These are phyloP conservation scores for Rallus limicola DNA, from an alignment of 2,113 vertebrate genomes.

Conservation along the genomic window DNA sequence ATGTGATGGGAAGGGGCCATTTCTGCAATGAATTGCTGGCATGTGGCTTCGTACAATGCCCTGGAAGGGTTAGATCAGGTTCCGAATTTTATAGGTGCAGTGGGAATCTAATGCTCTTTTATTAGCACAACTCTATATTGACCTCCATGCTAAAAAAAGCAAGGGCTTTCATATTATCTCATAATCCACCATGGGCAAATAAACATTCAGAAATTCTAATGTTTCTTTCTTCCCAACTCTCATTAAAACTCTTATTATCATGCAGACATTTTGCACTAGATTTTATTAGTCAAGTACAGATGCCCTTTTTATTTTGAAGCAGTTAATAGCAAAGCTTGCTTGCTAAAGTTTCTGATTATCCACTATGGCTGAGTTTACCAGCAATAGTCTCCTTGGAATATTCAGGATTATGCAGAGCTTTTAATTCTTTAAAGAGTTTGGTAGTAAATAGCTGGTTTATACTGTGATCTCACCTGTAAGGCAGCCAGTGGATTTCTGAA, in stretches of 20 bases:
- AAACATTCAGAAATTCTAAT: slow-evolving; percentile 20
- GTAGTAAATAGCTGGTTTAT: neutral
- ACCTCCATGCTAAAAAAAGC: neutral
- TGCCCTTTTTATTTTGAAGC: slow-evolving; percentile 9
- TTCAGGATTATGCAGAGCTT: slow-evolving; percentile 8
- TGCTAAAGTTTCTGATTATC: slow-evolving; percentile 3
- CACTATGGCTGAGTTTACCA: neutral
- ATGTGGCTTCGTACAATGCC: neutral
- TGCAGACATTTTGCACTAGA: neutral
- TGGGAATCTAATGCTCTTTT: neutral
- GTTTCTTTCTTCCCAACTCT: neutral
- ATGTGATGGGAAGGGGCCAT: neutral
- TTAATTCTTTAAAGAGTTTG: slow-evolving; percentile 18
- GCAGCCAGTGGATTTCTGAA: neutral
- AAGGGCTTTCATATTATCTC: neutral
- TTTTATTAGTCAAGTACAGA: slow-evolving; percentile 18
- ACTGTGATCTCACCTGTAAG: neutral
- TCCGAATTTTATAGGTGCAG: neutral
- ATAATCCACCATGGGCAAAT: slow-evolving; percentile 17
- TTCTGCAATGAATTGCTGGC: neutral
- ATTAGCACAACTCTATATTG: neutral
- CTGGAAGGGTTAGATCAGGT: neutral
- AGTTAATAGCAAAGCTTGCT: neutral
- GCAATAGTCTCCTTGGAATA: neutral
- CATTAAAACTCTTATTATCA: slow-evolving; percentile 21